Conservation (phyloP, 2,888 invertebrate species). For the Thereva unica region DNA sequence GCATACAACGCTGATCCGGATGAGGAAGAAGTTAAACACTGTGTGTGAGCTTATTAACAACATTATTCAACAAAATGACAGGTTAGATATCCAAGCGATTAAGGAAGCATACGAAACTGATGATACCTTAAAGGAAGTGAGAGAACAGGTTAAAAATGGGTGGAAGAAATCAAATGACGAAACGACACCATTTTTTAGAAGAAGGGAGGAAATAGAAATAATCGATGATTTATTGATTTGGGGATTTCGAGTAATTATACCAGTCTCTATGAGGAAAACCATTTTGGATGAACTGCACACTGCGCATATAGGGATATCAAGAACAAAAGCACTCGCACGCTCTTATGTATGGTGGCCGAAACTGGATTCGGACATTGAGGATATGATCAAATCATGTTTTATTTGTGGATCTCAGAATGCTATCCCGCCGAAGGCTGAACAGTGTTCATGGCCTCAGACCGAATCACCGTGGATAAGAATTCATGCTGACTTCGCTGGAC, state of each 20-base stretch:
- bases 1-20: neutral
- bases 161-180: neutral
- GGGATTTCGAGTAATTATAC: neutral
- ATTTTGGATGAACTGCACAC: neutral
- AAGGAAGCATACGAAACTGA: no score
- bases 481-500: neutral
- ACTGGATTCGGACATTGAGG: neutral
- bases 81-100: no score
- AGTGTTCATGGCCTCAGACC: neutral
- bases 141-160: neutral
- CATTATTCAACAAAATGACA: no score
- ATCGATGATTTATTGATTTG: neutral
- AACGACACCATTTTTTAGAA: neutral
- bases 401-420: neutral
- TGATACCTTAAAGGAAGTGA: neutral
- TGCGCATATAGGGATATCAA: neutral
- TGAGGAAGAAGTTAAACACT: neutral
- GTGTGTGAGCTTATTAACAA: neutral
- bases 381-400: neutral
- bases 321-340: neutral
- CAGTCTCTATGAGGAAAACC: neutral
- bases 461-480: neutral
- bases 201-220: neutral
- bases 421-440: neutral
- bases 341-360: neutral